Conservation (phyloP, 2,888 invertebrate species). For the Athetis lepigone region DNA sequence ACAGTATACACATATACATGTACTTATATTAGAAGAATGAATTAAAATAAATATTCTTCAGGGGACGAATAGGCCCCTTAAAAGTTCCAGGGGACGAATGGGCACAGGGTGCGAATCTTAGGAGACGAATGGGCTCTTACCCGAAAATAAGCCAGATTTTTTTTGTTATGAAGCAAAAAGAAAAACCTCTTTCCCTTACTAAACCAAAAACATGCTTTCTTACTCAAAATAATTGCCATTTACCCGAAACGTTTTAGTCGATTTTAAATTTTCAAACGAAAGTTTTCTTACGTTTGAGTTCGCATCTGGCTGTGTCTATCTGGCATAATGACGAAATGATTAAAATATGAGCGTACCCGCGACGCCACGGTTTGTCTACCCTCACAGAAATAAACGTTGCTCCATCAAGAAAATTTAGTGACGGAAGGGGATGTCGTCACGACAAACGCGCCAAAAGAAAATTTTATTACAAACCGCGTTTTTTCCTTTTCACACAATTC, state of each 20-base stretch:
- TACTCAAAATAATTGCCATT: conserved; percentile 14
- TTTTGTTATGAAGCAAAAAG: background rate
- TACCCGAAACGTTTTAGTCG: conserved; percentile 15
- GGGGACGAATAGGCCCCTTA: too few species aligned
- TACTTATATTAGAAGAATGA: too few species aligned
- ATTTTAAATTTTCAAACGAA: conserved; percentile 16
- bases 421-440: conserved; percentile 69
- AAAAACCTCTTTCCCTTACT: background rate
- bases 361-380: conserved; percentile 68
- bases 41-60: too few species aligned
- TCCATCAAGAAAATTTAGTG: conserved; percentile 73
- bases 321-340: conserved; percentile 74
- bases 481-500: conserved; percentile 66
- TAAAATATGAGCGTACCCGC: conserved; percentile 75
- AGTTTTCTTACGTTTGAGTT: conserved; percentile 36
- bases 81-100: too few species aligned
- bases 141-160: too few species aligned
- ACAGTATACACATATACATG: too few species aligned
- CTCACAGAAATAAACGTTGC: conserved; percentile 70
- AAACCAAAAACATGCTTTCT: conserved; percentile 1
- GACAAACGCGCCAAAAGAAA: conserved; percentile 67
- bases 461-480: conserved; percentile 71
- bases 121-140: too few species aligned
- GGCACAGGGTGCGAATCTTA: too few species aligned
- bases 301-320: conserved; percentile 45